These are phyloP conservation scores for Bombus superbus DNA, from an alignment of 1,140 invertebrate genomes.

Conservation along the genomic window DNA sequence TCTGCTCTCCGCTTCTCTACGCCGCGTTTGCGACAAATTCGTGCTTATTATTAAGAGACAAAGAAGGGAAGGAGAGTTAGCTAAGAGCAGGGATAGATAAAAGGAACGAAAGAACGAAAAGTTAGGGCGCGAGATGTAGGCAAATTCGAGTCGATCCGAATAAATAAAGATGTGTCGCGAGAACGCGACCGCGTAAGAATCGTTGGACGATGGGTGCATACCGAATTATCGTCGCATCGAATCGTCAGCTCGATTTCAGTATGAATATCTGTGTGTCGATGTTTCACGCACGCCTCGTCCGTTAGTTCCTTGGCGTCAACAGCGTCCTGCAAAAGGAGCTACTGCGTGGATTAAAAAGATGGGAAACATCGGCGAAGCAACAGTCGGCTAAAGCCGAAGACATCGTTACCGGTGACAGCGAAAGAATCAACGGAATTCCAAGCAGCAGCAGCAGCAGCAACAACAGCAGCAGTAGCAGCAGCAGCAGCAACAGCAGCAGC, in stretches of 20 bases:
- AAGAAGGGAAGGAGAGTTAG: background rate
- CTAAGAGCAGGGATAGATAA: background rate
- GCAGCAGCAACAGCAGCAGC: background rate
- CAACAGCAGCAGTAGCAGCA: slow-evolving; percentile 2
- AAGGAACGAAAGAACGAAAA: background rate
- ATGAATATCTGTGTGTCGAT: slow-evolving; percentile 68
- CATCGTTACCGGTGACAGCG: background rate
- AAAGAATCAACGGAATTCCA: slow-evolving; percentile 1
- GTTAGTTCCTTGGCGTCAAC: slow-evolving; percentile 80
- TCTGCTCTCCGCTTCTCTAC: background rate
- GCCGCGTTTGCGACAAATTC: background rate
- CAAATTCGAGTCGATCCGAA: background rate
- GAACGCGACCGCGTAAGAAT: slow-evolving; percentile 24
- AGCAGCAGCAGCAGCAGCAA: background rate
- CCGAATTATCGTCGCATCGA: slow-evolving; percentile 21
- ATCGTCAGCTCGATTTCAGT: slow-evolving; percentile 43
- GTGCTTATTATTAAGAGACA: background rate
- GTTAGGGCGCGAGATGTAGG: background rate
- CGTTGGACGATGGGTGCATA: slow-evolving; percentile 39
- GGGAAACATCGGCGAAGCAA: slow-evolving; percentile 64
- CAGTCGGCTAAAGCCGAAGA: slow-evolving; percentile 33
- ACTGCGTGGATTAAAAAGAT: slow-evolving; percentile 83
- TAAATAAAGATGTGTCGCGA: background rate
- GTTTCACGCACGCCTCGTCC: slow-evolving; percentile 75
- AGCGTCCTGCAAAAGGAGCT: slow-evolving; percentile 84